These are phyloP conservation scores for Clunio marinus DNA, from an alignment of 2,888 invertebrate species.

Conservation along the genomic window DNA sequence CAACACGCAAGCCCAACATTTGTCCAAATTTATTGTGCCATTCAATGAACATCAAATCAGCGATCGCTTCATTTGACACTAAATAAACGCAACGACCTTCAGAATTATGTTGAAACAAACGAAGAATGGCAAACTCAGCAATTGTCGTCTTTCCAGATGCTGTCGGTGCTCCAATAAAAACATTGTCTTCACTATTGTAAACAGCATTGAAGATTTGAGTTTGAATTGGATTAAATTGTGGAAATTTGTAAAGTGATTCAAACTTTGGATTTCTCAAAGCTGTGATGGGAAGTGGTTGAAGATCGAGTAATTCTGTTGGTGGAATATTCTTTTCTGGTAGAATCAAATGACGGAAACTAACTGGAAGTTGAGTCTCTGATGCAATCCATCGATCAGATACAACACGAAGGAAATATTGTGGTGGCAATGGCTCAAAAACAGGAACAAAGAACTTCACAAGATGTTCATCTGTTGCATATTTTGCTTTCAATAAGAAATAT, in stretches of 20 bases:
- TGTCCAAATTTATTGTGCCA: conserved; percentile 88
- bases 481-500: conserved; percentile 88
- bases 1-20: conserved; percentile 72
- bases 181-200: conserved; percentile 97
- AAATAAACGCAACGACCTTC: conserved; percentile 87
- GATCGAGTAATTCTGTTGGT: conserved; percentile 92
- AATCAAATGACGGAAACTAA: conserved; percentile 94
- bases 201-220: conserved; percentile 99
- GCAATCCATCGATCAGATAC: conserved; percentile 91
- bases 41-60: conserved; percentile 83
- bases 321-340: conserved; percentile 97
- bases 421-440: conserved; percentile 96
- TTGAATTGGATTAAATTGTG: conserved; percentile 97
- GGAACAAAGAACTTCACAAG: conserved; percentile 97
- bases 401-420: conserved; percentile 92
- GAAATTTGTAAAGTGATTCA: conserved; percentile 83
- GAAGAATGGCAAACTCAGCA: conserved; percentile 91
- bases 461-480: conserved; percentile 92
- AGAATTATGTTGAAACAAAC: conserved; percentile 70
- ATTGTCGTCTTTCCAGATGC: conserved; percentile 92
- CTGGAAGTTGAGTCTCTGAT: conserved; percentile 91
- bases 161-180: conserved; percentile 90
- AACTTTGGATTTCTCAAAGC: conserved; percentile 83
- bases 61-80: conserved; percentile 86
- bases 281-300: conserved; percentile 92